Base-by-base conservation (phyloP, 1,140 invertebrate genomes). In the Drosophila sp. region DNA sequence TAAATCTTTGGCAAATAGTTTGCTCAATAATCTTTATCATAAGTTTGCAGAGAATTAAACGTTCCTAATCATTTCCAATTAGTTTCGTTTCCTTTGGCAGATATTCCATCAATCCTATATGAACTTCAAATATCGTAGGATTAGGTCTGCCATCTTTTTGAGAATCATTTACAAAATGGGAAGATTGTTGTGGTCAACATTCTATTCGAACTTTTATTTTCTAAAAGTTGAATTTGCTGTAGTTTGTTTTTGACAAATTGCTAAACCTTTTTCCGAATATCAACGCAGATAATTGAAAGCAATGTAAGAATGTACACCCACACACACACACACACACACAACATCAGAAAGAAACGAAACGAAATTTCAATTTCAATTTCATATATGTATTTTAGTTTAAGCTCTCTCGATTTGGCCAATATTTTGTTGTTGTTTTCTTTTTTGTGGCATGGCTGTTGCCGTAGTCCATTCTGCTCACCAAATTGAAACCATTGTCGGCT, bases 401-500 rank as follows among this genome's bases (percentile, higher is more conserved):
- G 23, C 44, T 50, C 44, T 38, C 33, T 47, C 44, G 44, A 10
- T 50, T 50, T 50, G 23, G 44, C 44, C 44, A 50, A 50, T 50
- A 50, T 50, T 27, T 17, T 17, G 17, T 17, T 17, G 17, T 17
- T 17, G 17, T 17, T 17, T 17, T 17, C 17, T 17, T 38, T 38
- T 38, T 27, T 50, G 44, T 27, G 44, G 44, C 44, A 50, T 50
- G 17, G 17, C 17, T 17, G 8, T 38, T 38, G 23, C 8, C 44
- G 25, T 25, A 50, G 44, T 50, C 23, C 23, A 50, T 47, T 55
- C 66, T 77, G 47, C 44, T 67, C 35, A 56, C 27, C n/a, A 65
- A 77, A 77, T 66, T 61, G 58, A 71, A 77, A 66, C 41, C 57
- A 50, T 44, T 71, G 56, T 40, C 44, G 44, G 38, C 44, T 35